Percentiles rank a stretch among this genome's conserved stretches.
These are phyloP conservation scores for Plagiodera versicolora DNA, from an alignment of 2,888 invertebrate genomes.

Conservation along the genomic window DNA sequence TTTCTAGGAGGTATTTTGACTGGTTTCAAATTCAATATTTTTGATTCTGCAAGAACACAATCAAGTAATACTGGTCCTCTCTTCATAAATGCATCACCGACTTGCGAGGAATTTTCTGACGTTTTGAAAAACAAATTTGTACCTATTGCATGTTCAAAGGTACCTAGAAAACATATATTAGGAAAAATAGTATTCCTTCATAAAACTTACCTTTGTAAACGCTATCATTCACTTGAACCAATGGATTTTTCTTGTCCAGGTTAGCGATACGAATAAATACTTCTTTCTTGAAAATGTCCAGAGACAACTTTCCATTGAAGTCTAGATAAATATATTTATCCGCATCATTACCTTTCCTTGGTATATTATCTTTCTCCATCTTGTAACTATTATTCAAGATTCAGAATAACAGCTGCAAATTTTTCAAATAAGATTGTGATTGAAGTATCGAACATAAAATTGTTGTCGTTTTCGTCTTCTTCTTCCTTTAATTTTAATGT, in stretches of 20 bases:
- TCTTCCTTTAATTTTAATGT: too few species aligned
- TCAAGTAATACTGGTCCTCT: conserved; percentile 63
- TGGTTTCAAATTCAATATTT: conserved; percentile 68
- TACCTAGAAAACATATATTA: conserved; percentile 67
- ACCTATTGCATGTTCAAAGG: conserved; percentile 68
- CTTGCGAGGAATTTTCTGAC: conserved; percentile 54
- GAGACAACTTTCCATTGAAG: conserved; percentile 46
- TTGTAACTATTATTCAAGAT: neutral
- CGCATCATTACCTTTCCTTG: conserved; percentile 26
- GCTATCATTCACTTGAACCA: conserved; percentile 49
- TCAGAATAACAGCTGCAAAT: too few species aligned
- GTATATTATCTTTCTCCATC: neutral
- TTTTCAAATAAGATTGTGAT: too few species aligned
- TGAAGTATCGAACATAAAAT: too few species aligned
- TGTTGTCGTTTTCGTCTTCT: too few species aligned
- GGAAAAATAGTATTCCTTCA: too few species aligned
- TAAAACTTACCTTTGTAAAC: conserved; percentile 50
- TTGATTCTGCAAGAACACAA: conserved; percentile 66
- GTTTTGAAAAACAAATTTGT: conserved; percentile 76
- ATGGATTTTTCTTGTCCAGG: conserved; percentile 44
- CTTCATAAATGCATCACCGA: conserved; percentile 37
- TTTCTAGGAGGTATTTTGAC: conserved; percentile 60
- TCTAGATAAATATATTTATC: conserved; percentile 41
- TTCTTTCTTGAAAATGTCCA: conserved; percentile 43
- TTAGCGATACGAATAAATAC: conserved; percentile 48